Evolutionary conservation across 1,140 invertebrate genomes (phyloP).

Genomic region (Berghia stephanieae): DNA sequence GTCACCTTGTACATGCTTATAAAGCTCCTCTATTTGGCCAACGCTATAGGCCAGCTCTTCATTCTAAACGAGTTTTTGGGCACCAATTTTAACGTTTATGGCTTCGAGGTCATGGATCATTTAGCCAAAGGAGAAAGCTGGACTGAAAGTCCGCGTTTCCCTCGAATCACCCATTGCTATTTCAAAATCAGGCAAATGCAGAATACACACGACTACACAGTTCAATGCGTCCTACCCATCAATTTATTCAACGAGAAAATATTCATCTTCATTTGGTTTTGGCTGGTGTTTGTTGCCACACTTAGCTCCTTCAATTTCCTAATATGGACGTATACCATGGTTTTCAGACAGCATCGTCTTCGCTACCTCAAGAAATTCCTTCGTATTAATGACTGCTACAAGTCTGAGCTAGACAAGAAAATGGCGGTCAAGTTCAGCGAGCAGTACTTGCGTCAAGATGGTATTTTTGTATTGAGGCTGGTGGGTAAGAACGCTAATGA

Average conservation of each 20-base stretch:
- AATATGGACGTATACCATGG: slow-evolving; percentile 66
- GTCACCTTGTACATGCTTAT: slow-evolving; percentile 69
- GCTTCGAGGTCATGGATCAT: slow-evolving; percentile 66
- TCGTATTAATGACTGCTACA: slow-evolving; percentile 63
- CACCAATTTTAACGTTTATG: slow-evolving; percentile 69
- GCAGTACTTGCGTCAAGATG: slow-evolving; percentile 70
- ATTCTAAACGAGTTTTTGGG: slow-evolving; percentile 69
- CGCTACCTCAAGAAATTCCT: slow-evolving; percentile 67
- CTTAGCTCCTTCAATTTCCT: slow-evolving; percentile 67
- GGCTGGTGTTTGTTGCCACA: slow-evolving; percentile 70
- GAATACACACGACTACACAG: slow-evolving; percentile 64
- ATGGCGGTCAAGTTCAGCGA: slow-evolving; percentile 67
- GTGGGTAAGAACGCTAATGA: slow-evolving; percentile 70
- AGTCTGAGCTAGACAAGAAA: slow-evolving; percentile 62
- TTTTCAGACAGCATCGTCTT: slow-evolving; percentile 63
- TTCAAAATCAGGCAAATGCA: slow-evolving; percentile 64
- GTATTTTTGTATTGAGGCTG: slow-evolving; percentile 69
- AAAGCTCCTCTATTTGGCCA: slow-evolving; percentile 68
- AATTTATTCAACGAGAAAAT: slow-evolving; percentile 73
- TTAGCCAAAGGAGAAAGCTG: slow-evolving; percentile 57
- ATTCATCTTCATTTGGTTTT: slow-evolving; percentile 72
- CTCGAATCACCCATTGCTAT: slow-evolving; percentile 68
- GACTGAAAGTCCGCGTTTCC: slow-evolving; percentile 64
- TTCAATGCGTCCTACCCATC: slow-evolving; percentile 71
- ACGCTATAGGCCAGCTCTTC: slow-evolving; percentile 69